These are phyloP conservation scores for Dusona sp. DNA, from an alignment of 2,888 invertebrate genomes.

Conservation along the genomic window DNA sequence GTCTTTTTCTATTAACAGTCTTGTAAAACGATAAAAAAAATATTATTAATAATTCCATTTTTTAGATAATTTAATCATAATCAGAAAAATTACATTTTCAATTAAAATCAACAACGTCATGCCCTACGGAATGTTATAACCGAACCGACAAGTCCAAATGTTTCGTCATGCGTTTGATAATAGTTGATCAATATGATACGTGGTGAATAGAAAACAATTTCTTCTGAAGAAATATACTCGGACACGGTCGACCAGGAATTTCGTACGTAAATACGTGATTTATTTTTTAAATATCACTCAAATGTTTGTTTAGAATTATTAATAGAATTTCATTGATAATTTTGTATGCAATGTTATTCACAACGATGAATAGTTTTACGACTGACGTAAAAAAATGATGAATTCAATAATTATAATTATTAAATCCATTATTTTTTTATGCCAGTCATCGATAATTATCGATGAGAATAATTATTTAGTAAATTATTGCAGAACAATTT, in stretches of 20 bases:
- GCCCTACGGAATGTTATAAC: neutral
- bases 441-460: no score
- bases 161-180: slow-evolving; percentile 9
- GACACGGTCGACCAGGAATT: neutral
- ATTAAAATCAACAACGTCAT: neutral
- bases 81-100: neutral
- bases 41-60: neutral
- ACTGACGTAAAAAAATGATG: neutral
- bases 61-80: neutral
- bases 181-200: slow-evolving; percentile 6
- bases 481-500: neutral
- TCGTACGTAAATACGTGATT: neutral
- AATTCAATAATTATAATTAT: no score
- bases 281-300: neutral
- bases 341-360: neutral
- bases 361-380: neutral
- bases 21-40: neutral
- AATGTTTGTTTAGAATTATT: neutral
- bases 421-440: no score
- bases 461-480: neutral
- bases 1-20: neutral
- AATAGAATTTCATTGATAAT: neutral
- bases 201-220: neutral
- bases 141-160: neutral
- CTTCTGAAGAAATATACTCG: neutral